Percentiles rank a stretch among this genome's conserved stretches.
Conservation (phyloP, 2,113 vertebrate genomes). For the Megaptera novaeangliae region DNA sequence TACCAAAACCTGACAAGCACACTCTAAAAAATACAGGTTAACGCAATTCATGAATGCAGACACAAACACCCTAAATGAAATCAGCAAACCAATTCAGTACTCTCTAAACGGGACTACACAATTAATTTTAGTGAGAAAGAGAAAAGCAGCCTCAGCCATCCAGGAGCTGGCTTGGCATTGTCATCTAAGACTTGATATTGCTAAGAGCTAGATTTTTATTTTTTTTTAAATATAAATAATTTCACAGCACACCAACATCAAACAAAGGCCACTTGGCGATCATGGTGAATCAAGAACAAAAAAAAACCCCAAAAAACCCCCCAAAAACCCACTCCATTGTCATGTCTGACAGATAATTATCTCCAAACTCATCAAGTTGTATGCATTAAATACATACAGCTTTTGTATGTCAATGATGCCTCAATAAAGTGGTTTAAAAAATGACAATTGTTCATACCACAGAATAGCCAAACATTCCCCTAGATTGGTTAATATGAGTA, state of each 20-base stretch:
- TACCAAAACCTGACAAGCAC: not conserved
- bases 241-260: not conserved
- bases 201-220: not conserved
- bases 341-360: not conserved
- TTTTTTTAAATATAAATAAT: not conserved
- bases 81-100: not conserved
- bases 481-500: not conserved
- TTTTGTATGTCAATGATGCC: not conserved
- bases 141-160: not conserved
- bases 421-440: not conserved
- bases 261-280: not conserved
- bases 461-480: not conserved
- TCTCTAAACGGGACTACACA: not conserved
- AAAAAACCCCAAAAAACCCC: not conserved
- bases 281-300: not conserved
- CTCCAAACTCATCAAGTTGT: not conserved
- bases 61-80: not conserved
- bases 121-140: not conserved
- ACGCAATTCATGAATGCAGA: not conserved
- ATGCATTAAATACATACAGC: not conserved
- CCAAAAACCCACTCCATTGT: not conserved
- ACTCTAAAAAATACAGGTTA: not conserved
- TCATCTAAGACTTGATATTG: not conserved
- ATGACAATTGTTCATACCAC: not conserved
- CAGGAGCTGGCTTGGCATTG: not conserved